Base-by-base conservation (phyloP, 2,113 vertebrate species). In the Diglossa brunneiventris region DNA sequence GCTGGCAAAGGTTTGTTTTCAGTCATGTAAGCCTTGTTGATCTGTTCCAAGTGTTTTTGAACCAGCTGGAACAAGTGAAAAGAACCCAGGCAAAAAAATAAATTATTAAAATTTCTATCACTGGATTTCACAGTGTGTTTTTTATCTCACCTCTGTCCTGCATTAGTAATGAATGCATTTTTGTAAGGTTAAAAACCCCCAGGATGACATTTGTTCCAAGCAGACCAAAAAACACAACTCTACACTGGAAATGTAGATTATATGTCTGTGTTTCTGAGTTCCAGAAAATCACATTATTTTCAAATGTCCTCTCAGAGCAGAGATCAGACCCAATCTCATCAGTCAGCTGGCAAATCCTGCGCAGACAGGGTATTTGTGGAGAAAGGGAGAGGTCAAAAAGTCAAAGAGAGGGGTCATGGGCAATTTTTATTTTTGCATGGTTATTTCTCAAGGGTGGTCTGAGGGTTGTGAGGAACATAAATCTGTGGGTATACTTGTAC, bases 371-470 rank as follows among this genome's bases (percentile, higher is more conserved):
- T 83, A 87, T 94, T 83, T 82, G 50, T 4, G 2, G 39, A 86
- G 42, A 89, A 85, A 83, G 22, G 42, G 50, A 82, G 58, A 87
- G 95, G 95, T 96, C 81, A 3, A 62, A 72, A 83, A 80, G 91
- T 91, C 95, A 94, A 93, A 92, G 83, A 42, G 70, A 80, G 62
- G 52, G 95, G 95, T 96, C 94, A 90, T 2, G 41, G 56, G 88
- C 83, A 90, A 89, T 96, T 96, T 96, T 84, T 95, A 78, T 89
- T 93, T 94, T 92, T 56, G 41, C 80, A 92, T 56, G 69, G 27
- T 44, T 87, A 47, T 95, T 84, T 94, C 89, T 97, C 92, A 69
- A 44, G 95, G 96, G 96, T 95, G 96, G 89, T 94, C 94, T 91
- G 56, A 66, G 68, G 81, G 47, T 53, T 80, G 58, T 63, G 83